Evolutionary conservation across 2,888 invertebrate genomes (phyloP), one percentile per base, ranked within the genome.

Genomic region (Protula sp.): DNA sequence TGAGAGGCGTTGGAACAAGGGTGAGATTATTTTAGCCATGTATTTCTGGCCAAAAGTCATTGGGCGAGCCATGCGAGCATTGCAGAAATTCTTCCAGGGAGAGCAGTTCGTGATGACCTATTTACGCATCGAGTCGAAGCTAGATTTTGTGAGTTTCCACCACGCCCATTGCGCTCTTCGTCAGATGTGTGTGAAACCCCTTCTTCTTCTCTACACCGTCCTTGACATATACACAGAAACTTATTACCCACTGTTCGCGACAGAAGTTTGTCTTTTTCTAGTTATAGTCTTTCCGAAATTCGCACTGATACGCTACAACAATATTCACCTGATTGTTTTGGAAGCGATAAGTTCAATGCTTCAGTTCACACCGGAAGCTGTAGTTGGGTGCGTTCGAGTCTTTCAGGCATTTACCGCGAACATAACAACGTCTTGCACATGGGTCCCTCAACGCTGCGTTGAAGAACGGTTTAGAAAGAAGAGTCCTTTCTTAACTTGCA

Each of bases 111-210:
- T 72, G 54, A 55, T 57, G 47, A 74, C 73, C n/a, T 70, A 69
- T 59, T 63, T 75, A 22, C 58, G 74, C 29, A 74, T 74, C 3
- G 69, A 71, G 58, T 70, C 71, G 9, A 67, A 70, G 38, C 61
- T 75, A 26, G 72, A 72, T 62, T 70, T 74, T 50, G 69, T 73
- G 1, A 73, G 71, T 19, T 72, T 72, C 2, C 74, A 74, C 64
- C 64, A 74, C 29, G 74, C 74, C n/a, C 72, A 74, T 62, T 71
- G 72, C 1, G 73, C 75, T 9, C 57, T 74, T 22, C 53, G 74
- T 28, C 72, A 72, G 59, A 74, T 75, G 74, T 65, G 73, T 54
- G 73, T 74, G 73, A 75, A 74, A 54, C 75, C 75, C 1, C 62
- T 73, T 24, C 55, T 74, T 27, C 58, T 75, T 38, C 28, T 71